Base-by-base conservation (phyloP, 2,797 vertebrate genomes). In the Natrix natrix region DNA sequence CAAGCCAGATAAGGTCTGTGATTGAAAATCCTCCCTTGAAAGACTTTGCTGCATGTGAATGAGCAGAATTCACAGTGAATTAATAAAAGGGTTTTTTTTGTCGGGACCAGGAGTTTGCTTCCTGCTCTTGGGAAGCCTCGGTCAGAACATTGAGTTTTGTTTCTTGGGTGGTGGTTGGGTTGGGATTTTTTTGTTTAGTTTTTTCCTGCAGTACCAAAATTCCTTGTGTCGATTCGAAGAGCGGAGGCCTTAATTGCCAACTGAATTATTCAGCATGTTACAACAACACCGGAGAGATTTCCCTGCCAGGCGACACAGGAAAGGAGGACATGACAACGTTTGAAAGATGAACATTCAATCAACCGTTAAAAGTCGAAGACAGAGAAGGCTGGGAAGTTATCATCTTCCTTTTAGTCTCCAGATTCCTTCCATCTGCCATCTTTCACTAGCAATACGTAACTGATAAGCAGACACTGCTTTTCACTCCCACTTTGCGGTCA, bases 221-320 rank as follows among this genome's bases (percentile, higher is more conserved):
- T 83, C 89, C 89, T 88, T 92, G 89, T 56, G 8, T 22, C 22
- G 7, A 54, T 90, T 90, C 87, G 3, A 48, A 88, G 32, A 11
- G 37, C 20, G 1, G 20, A 94, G 91, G 86, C 89, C 92, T 94
- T 86, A 87, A 56, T 91, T 56, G 86, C 55, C 87, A 91, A 92
- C 92, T 94, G 86, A 8, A 16, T 56, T 74, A 12, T 91, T 63
- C 91, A 54, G 11, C 52, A n/a, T 24, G 55, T 87, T 91, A 94
- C 32, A 60, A 88, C 13, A 60, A 16, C 12, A 60, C 55, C 10
- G 4, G 37, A 88, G 87, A 55, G 87, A 22, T 88, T 56, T 57
- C 89, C 66, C 24, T 93, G 87, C 37, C 60, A 5, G 86, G 92
- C 74, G 0, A 14, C 93, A 63, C 88, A 95, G 92, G 59, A 92